Evolutionary conservation across 2,113 vertebrate genomes (phyloP).

Genomic region (Anser brachyrhynchus): DNA sequence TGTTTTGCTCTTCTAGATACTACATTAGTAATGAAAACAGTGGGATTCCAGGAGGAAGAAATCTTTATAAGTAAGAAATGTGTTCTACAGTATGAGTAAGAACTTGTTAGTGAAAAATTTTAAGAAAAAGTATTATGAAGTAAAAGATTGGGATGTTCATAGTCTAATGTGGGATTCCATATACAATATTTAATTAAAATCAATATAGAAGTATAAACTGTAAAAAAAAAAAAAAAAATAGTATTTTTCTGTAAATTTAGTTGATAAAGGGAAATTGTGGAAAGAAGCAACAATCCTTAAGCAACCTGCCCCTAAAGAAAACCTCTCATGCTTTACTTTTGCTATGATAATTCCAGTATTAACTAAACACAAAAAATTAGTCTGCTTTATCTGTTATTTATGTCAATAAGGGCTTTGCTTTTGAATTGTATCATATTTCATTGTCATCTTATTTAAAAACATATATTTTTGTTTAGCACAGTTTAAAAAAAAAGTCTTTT

Average conservation of each 20-base stretch:
- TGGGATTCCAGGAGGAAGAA: constrained; percentile 84
- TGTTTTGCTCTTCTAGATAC: constrained; percentile 82
- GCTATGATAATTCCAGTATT: neutral
- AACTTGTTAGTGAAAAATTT: neutral
- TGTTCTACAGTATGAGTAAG: neutral
- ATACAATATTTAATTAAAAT: neutral
- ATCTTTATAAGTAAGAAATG: constrained; percentile 91
- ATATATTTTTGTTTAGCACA: neutral
- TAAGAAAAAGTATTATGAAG: neutral
- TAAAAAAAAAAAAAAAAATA: neutral
- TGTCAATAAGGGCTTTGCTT: neutral
- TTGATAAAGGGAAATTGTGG: neutral
- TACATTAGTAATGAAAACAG: constrained; percentile 90
- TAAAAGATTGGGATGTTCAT: neutral
- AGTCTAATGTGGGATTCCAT: neutral
- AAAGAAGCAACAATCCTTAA: neutral
- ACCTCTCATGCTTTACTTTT: neutral
- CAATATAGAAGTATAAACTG: neutral
- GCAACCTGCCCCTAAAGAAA: neutral
- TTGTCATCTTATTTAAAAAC: constrained; percentile 15
- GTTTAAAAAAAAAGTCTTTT: neutral
- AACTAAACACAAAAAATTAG: neutral
- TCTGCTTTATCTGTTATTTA: neutral
- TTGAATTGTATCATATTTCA: neutral
- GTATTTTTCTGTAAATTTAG: neutral